Evolutionary conservation across 2,888 invertebrate species (phyloP).

Genomic region (Apodemia zela): DNA sequence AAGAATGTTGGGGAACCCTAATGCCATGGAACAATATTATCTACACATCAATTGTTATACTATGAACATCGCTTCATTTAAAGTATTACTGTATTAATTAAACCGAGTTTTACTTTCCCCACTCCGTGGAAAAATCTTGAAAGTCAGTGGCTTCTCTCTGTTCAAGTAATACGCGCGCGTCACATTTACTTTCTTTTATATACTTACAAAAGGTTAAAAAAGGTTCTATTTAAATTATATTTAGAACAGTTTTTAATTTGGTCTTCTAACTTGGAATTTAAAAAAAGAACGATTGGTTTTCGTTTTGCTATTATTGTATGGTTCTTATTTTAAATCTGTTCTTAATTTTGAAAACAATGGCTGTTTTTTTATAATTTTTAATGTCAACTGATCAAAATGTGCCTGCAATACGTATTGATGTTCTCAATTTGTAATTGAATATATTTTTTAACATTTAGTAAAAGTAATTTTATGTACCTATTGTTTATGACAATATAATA

Average conservation of each 20-base stretch:
- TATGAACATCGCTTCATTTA: slow-evolving; percentile 22
- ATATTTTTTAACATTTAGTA: not conserved
- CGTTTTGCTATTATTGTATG: not conserved
- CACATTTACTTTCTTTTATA: slow-evolving; percentile 17
- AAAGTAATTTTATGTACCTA: not conserved
- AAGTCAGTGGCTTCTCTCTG: slow-evolving; percentile 48
- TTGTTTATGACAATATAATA: not conserved
- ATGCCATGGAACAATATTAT: slow-evolving; percentile 20
- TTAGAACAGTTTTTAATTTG: slow-evolving; percentile 9
- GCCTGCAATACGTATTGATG: not conserved
- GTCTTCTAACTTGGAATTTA: not conserved
- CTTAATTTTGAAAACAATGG: not conserved
- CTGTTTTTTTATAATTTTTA: too few relatives aligned
- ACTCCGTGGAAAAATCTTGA: slow-evolving; percentile 61
- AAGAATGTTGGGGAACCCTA: slow-evolving; percentile 6
- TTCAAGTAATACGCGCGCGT: slow-evolving; percentile 35
- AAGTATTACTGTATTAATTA: slow-evolving; percentile 47
- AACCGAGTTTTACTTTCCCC: slow-evolving; percentile 67
- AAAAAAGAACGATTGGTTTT: slow-evolving; percentile 13
- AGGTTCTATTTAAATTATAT: slow-evolving; percentile 10
- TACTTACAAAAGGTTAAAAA: slow-evolving; percentile 10
- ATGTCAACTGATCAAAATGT: not conserved
- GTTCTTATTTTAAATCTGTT: not conserved
- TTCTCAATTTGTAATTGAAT: not conserved
- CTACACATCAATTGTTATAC: slow-evolving; percentile 23